phyloP scores from a whole-genome alignment of 2,888 invertebrate genomes.

The Empis livida region DNA sequence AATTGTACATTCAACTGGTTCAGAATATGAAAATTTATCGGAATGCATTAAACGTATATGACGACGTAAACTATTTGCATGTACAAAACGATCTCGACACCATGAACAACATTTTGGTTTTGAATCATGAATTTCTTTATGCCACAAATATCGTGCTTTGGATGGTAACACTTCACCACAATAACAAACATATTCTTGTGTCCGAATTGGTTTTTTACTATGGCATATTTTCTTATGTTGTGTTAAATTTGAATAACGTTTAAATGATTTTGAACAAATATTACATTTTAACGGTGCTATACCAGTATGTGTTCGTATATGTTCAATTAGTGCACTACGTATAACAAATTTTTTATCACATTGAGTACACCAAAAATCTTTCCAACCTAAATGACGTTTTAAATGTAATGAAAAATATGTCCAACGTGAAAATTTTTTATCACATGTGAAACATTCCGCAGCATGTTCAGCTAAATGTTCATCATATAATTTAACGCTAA shows the following conservation, averaged over 20 bases:
- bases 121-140: slow-evolving; percentile 71
- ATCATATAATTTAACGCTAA: slow-evolving; percentile 53
- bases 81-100: slow-evolving; percentile 78
- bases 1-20: slow-evolving; percentile 58
- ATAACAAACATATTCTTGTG: slow-evolving; percentile 59
- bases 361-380: slow-evolving; percentile 55
- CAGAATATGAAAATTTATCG: slow-evolving; percentile 54
- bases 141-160: slow-evolving; percentile 72
- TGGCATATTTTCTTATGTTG: slow-evolving; percentile 73
- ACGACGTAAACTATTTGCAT: slow-evolving; percentile 66
- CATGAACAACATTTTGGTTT: slow-evolving; percentile 72
- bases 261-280: slow-evolving; percentile 65
- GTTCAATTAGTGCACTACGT: slow-evolving; percentile 68
- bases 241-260: slow-evolving; percentile 70
- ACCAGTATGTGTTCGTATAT: slow-evolving; percentile 72
- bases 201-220: slow-evolving; percentile 54
- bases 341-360: slow-evolving; percentile 75
- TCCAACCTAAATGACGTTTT: slow-evolving; percentile 67
- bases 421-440: slow-evolving; percentile 61
- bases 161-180: slow-evolving; percentile 75
- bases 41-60: slow-evolving; percentile 74
- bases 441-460: slow-evolving; percentile 68
- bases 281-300: slow-evolving; percentile 69
- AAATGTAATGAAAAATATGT: slow-evolving; percentile 64
- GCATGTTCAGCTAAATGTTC: slow-evolving; percentile 68